Evolutionary conservation across 2,797 vertebrate genomes (phyloP).

Genomic region (Pristis pectinata): DNA sequence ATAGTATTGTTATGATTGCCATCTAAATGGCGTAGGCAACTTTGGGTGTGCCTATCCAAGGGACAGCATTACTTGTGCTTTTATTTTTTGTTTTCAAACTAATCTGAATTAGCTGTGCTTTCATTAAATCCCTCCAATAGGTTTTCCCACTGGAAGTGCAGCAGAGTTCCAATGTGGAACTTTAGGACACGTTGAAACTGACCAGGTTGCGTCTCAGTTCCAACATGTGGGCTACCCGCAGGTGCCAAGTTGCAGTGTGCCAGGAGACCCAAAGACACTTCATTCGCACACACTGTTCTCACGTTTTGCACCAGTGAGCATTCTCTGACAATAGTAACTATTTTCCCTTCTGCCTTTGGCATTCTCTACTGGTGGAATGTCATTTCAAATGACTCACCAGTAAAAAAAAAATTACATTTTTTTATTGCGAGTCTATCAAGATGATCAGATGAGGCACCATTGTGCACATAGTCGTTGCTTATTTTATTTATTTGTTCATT

Average conservation of each 20-base stretch:
- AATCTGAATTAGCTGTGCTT: background rate
- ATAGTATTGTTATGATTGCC: background rate
- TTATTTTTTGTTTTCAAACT: background rate
- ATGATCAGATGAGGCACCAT: background rate
- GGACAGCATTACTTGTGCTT: too few species aligned
- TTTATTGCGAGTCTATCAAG: background rate
- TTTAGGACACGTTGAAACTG: too few species aligned
- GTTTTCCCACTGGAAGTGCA: background rate
- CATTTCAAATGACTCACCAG: background rate
- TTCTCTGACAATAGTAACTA: background rate
- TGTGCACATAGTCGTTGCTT: background rate
- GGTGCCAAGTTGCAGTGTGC: background rate
- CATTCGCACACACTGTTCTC: constrained; percentile 13
- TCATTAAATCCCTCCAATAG: background rate
- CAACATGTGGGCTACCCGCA: background rate
- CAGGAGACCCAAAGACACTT: background rate
- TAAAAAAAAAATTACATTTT: background rate
- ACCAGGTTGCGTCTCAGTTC: background rate
- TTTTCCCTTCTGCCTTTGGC: background rate
- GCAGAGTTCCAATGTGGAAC: background rate
- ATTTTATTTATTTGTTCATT: too few species aligned
- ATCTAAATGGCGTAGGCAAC: background rate
- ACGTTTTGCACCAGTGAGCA: constrained; percentile 11
- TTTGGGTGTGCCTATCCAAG: too few species aligned
- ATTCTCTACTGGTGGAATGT: background rate